Base-by-base conservation (phyloP, 2,797 vertebrate genomes). In the Toxotes lorentzi region DNA sequence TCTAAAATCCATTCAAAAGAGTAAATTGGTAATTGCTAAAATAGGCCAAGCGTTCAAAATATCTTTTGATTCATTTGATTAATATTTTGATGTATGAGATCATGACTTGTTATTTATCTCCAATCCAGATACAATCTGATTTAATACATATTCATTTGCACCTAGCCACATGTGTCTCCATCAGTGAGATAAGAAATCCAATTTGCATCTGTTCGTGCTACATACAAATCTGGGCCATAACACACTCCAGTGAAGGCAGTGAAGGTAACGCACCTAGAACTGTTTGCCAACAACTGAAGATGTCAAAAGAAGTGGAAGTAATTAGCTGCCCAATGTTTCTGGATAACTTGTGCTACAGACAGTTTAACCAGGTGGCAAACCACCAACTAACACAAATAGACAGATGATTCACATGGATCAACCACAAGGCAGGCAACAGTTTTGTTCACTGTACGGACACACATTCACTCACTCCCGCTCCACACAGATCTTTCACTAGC, bases 131-230 rank as follows among this genome's bases (percentile, higher is more conserved):
- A 61, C 17, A 64, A 70, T 76, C n/a, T 34, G 21, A 51, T 67
- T 62, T 62, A 41, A 41, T 30, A 60, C 24, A 66, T 70, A 68
- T 64, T 64, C 2, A 63, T 74, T 62, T 21, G 58, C 41, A 66
- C 38, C 27, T 5, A 21, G 40, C 27, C 51, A 30, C 32, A 43
- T 43, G 34, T 30, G 50, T 70, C 47, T 50, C 34, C 12, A 65
- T 66, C 51, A 63, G 62, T 30, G 45, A 70, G 61, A 77, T 78
- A 71, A 74, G 60, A 70, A 73, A 76, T 70, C 38, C 35, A 68
- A 69, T 78, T 74, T 75, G 40, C 62, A 56, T 66, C 12, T 35
- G 16, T 67, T 80, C 47, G 64, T 56, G 62, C 16, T 38, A 30
- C 38, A 62, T 75, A 56, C 53, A 60, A 61, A 68, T 48, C 24